Percentiles rank a stretch among this genome's conserved stretches.
Evolutionary conservation across 2,888 invertebrate species (phyloP).

Genomic region (Marasmarcha lunaedactyla): DNA sequence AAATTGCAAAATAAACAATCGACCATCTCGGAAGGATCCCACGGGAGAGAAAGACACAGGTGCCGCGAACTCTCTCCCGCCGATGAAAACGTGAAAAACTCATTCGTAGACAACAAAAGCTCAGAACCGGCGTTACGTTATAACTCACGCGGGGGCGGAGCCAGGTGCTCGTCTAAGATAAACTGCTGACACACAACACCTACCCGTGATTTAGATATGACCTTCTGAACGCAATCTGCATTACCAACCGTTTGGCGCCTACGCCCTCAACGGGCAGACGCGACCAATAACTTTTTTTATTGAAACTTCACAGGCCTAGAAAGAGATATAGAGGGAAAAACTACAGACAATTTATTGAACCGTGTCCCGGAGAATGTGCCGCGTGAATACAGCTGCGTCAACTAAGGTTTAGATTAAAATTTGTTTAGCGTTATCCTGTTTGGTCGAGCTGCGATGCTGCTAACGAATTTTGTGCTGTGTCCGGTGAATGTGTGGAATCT

Average conservation of each 20-base stretch:
- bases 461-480: too few species aligned
- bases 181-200: constrained; percentile 48
- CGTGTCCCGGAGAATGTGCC: constrained; percentile 5
- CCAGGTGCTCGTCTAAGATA: constrained; percentile 59
- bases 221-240: constrained; percentile 52
- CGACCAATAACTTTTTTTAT: constrained; percentile 27
- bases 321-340: constrained; percentile 19
- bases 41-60: constrained; percentile 36
- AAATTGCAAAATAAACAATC: not conserved
- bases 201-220: constrained; percentile 62
- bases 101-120: constrained; percentile 61
- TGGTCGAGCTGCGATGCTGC: too few species aligned
- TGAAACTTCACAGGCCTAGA: constrained; percentile 30
- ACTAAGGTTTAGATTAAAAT: too few species aligned
- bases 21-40: too few species aligned
- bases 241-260: constrained; percentile 35
- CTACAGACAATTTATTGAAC: constrained; percentile 15
- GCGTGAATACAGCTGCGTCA: not conserved
- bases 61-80: constrained; percentile 42
- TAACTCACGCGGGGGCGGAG: constrained; percentile 32
- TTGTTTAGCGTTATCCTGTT: too few species aligned
- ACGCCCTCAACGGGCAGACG: too few species aligned
- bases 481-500: too few species aligned
- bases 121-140: constrained; percentile 33
- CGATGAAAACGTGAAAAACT: constrained; percentile 54